Evolutionary conservation across 2,113 vertebrate genomes (phyloP), one percentile per base, ranked within the genome.

Genomic region (Hippocampus comes): DNA sequence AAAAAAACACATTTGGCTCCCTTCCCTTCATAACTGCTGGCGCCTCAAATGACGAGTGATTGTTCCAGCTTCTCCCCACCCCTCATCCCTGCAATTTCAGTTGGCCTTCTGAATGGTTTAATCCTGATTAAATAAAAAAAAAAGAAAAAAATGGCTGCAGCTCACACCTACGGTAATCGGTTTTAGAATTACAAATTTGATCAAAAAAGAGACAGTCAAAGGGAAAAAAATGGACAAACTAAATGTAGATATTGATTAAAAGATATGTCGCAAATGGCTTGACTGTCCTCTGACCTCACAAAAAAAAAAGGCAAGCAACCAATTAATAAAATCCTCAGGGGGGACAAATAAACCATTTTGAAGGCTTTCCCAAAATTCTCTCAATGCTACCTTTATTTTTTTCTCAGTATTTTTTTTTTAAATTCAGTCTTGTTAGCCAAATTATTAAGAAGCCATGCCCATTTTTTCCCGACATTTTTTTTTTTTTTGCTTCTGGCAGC

Each of bases 211-310:
- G 51, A 53, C 20, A 53, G 20, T 53, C 51, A 71, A 69, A 56
- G 17, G 77, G 66, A 77, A 74, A 53, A 53, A 84, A 82, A 23
- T 59, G 56, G 76, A 72, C 46, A 25, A 51, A 41, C 65, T 55
- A 63, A 72, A 78, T 84, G 7, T n/a, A 21, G 5, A 77, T 82
- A 18, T 34, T 15, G 34, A 34, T 18, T 18, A 60, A 86, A 75
- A 81, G 20, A 57, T 66, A 71, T 9, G 18, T 42, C 70, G 75
- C 42, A 82, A 84, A 81, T 56, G 27, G 30, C 57, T 60, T 27
- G 14, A 17, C 27, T 18, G 27, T 15, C 59, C 27, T 23, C 56
- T 15, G 15, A 49, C 14, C 12, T 49, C 48, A 49, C 48, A 49
- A 49, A 5, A 49, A 17, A 15, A 49, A 46, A 46, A 14, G 1